Conservation (phyloP, 2,888 invertebrate species). For the Octonoba sinensis region DNA sequence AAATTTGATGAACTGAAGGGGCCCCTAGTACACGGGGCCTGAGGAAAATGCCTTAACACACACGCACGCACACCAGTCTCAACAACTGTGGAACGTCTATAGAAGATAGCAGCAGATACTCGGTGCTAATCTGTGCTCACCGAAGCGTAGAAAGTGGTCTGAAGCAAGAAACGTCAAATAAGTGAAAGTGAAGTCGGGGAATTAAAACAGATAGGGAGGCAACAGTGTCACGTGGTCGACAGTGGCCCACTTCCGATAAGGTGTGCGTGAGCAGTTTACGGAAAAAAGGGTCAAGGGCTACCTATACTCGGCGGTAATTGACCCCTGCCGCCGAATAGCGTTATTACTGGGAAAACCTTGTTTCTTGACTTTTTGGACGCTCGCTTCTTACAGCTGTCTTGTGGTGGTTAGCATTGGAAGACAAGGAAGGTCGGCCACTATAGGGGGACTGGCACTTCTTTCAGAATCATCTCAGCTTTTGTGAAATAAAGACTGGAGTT, state of each 20-base stretch:
- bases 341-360: conserved; percentile 11
- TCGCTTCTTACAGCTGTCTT: not conserved
- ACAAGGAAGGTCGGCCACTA: conserved; percentile 27
- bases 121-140: conserved; percentile 36
- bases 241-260: conserved; percentile 61
- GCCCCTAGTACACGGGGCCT: conserved; percentile 8
- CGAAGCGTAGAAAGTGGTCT: conserved; percentile 57
- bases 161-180: conserved; percentile 41
- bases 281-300: conserved; percentile 57
- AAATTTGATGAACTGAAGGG: too few relatives aligned
- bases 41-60: not conserved
- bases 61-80: not conserved
- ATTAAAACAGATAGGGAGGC: conserved; percentile 27
- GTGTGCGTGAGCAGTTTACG: conserved; percentile 26
- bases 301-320: conserved; percentile 47
- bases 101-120: conserved; percentile 2
- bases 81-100: conserved; percentile 4
- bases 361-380: not conserved
- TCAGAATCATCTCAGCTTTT: not conserved
- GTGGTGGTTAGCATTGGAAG: conserved; percentile 24
- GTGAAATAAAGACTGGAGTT: conserved; percentile 31
- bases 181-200: conserved; percentile 48
- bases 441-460: conserved; percentile 8
- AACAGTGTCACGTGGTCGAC: conserved; percentile 43
- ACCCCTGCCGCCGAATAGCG: conserved; percentile 36